Evolutionary conservation across 2,888 invertebrate genomes (phyloP), one percentile per base, ranked within the genome.

Genomic region (Palloptera scutellata): DNA sequence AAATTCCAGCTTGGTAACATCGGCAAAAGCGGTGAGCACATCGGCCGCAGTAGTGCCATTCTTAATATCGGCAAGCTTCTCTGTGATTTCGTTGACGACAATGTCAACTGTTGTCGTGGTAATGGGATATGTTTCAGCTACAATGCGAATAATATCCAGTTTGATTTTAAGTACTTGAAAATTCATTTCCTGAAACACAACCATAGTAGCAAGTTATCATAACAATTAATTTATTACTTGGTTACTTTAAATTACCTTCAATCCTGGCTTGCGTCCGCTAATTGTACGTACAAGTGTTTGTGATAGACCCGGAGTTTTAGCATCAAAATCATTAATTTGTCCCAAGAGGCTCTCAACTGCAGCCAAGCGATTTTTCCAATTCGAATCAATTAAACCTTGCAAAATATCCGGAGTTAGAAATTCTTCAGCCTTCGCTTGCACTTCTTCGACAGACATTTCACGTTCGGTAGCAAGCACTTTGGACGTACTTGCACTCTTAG

Each of bases 101-200:
- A 89, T 89, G 76, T 92, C 91, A 10, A 92, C 91, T 5, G 92
- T 91, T 0, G 89, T 90, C 87, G 88, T 88, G 1, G 93, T 90
- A 72, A 94, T 87, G 0, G 90, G 87, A 76, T 90, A 90, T 78
- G 91, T 92, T 81, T 93, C 92, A 0, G 93, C 92, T 30, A 96
- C 86, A 73, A 89, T 88, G 74, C 92, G 92, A 66, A 96, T 88
- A 12, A 91, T 88, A 74, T 96, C 96, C 15, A 97, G 83, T 73
- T 93, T 90, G 0, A 91, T 87, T 81, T 95, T 96, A 61, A 96
- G 84, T 13, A 95, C 96, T 87, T 96, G 96, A 71, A 96, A 94
- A 82, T 97, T 96, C 68, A 92, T 96, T 79, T 97, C 97, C 81
- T 94, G 48, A 40, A 67, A 72, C 10, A 61, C 10, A 53, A 60